Evolutionary conservation across 2,888 invertebrate genomes (phyloP), one percentile per base, ranked within the genome.

Genomic region (Ichneumon xanthorius): DNA sequence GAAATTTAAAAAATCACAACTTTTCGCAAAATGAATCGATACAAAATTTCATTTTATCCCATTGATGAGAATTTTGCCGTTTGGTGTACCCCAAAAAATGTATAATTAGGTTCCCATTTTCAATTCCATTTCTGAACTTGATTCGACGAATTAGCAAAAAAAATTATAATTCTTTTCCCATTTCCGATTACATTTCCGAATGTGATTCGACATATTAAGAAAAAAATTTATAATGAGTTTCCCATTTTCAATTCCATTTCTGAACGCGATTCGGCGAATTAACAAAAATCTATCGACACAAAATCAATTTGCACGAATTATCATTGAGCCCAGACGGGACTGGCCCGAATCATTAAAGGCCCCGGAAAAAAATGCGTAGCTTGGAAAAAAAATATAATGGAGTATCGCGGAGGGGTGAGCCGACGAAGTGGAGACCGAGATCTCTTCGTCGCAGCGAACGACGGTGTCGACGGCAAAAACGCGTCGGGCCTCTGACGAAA

Each of bases 381-480:
- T 16, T 26, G 22, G 16, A 45, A 75, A 68, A 61, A 53, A 19
- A 58, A 81, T 67, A 70, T 33, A 84, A 76, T 55, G 22, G 11
- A 72, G 16, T 71, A 33, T 50, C 33, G 30, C 55, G 45, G 65
- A 53, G 50, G 26, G 53, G 67, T 26, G 53, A 67, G 53, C 19
- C 37, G 76, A 50, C 76, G 53, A 33, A 37, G 16, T 48, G 55
- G 81, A 33, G 68, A 55, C 40, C 67, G 71, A 68, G 70, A 67
- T 78, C 67, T 73, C 63, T 72, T 76, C 71, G 77, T 78, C 73
- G 73, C 82, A 85, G 85, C 77, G 85, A 88, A 82, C 80, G 87
- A 82, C 45, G 76, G 85, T 87, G 85, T 84, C 82, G 80, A 81
- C 58, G 80, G 89, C 90, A 92, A 92, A 92, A 92, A 92, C 90